phyloP scores from a whole-genome alignment of 2,888 invertebrate genomes.

The Tricholauxania praeusta region DNA sequence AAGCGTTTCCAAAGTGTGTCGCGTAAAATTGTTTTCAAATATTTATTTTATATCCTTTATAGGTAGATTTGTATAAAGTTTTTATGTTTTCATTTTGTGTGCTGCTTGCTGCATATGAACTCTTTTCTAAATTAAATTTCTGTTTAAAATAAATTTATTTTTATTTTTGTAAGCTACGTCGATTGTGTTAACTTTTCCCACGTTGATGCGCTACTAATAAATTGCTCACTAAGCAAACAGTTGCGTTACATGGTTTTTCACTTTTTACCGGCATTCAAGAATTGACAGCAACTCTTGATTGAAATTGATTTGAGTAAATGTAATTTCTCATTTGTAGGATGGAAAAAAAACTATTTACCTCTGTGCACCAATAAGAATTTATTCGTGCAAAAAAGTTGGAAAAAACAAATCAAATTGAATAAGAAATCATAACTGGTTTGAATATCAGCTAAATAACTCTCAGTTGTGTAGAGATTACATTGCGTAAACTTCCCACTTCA shows the following conservation, averaged over 20 bases:
- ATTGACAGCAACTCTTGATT: slow-evolving; percentile 13
- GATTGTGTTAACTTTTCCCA: background rate
- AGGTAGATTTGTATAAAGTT: background rate
- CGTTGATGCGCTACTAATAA: background rate
- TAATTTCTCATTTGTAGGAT: too few relatives aligned
- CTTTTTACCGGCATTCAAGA: slow-evolving; percentile 8
- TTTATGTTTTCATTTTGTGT: background rate
- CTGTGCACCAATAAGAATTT: too few relatives aligned
- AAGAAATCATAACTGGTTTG: too few relatives aligned
- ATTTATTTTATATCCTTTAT: too few relatives aligned
- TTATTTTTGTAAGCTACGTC: background rate
- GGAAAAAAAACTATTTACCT: too few relatives aligned
- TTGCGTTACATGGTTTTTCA: slow-evolving; percentile 14
- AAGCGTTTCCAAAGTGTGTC: slow-evolving; percentile 4
- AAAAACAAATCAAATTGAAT: too few relatives aligned
- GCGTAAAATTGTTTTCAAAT: background rate
- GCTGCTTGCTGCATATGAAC: background rate
- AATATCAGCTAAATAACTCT: too few relatives aligned
- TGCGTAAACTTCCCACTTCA: too few relatives aligned
- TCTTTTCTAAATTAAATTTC: background rate
- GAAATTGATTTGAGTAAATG: too few relatives aligned
- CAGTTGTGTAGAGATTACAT: too few relatives aligned
- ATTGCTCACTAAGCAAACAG: slow-evolving; percentile 7
- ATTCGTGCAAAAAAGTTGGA: too few relatives aligned
- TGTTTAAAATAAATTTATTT: background rate